Percentiles rank a stretch among this genome's conserved stretches.
phyloP scores from a whole-genome alignment of 2,888 invertebrate species.

The Lasioglossum leucozonium region DNA sequence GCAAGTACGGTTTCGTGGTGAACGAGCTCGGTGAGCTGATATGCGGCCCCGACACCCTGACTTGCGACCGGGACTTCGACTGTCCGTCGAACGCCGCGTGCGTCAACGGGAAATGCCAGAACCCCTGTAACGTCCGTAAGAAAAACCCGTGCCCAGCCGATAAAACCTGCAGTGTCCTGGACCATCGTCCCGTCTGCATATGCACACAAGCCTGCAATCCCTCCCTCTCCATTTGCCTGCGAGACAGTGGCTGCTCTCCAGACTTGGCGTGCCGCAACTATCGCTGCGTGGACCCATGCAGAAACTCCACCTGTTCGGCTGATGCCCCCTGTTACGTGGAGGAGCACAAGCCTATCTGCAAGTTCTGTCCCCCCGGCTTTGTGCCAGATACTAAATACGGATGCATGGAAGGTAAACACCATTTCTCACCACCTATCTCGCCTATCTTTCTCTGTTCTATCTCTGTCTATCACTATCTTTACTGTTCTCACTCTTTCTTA shows the following conservation, averaged over 20 bases:
- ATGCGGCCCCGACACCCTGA: constrained; percentile 92
- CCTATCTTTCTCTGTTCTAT: constrained; percentile 25
- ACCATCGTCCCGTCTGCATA: constrained; percentile 94
- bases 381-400: constrained; percentile 96
- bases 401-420: constrained; percentile 97
- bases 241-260: constrained; percentile 94
- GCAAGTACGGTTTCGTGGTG: constrained; percentile 94
- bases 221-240: constrained; percentile 93
- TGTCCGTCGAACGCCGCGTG: constrained; percentile 95
- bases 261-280: constrained; percentile 94
- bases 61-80: constrained; percentile 92
- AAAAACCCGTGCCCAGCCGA: constrained; percentile 90
- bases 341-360: constrained; percentile 97
- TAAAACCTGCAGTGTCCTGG: constrained; percentile 94
- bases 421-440: constrained; percentile 79
- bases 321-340: constrained; percentile 96
- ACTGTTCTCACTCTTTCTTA: not conserved
- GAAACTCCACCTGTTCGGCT: constrained; percentile 92
- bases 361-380: constrained; percentile 97
- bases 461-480: constrained; percentile 18
- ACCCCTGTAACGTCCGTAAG: constrained; percentile 90
- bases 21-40: constrained; percentile 94
- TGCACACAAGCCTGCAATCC: constrained; percentile 95
- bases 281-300: constrained; percentile 96
- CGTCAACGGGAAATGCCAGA: constrained; percentile 92